phyloP scores from a whole-genome alignment of 2,113 vertebrate genomes.

The Percina caprodes region DNA sequence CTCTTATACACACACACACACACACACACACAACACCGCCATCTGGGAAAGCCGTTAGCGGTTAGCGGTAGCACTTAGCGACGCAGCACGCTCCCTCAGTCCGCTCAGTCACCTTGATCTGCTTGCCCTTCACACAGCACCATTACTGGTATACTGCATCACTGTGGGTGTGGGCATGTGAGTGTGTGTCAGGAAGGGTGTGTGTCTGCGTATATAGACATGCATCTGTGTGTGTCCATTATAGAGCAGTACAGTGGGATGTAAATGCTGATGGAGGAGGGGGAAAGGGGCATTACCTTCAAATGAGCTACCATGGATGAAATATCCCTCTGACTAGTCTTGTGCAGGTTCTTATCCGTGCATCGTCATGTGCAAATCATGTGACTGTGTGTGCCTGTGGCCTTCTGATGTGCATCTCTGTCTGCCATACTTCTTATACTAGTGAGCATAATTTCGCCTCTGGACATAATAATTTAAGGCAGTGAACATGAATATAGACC shows the following conservation, averaged over 20 bases:
- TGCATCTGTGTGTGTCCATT: conserved; percentile 76
- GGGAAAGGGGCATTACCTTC: conserved; percentile 78
- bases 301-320: conserved; percentile 79
- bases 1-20: conserved; percentile 25
- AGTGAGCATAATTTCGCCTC: conserved; percentile 21
- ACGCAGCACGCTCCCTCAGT: conserved; percentile 81
- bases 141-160: conserved; percentile 81
- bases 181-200: conserved; percentile 45
- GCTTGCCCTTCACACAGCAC: conserved; percentile 84
- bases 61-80: conserved; percentile 83
- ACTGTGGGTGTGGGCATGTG: conserved; percentile 64
- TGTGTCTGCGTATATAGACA: conserved; percentile 64
- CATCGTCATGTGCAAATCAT: conserved; percentile 27
- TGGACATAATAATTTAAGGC: conserved; percentile 19
- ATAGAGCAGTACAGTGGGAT: conserved; percentile 79
- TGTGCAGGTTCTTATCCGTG: conserved; percentile 27
- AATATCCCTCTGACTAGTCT: conserved; percentile 67
- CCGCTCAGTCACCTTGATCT: conserved; percentile 87
- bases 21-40: conserved; percentile 59
- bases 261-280: conserved; percentile 78
- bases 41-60: conserved; percentile 84
- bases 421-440: conserved; percentile 5
- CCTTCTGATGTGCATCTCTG: conserved; percentile 28
- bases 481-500: conserved; percentile 9
- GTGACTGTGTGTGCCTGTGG: conserved; percentile 16